phyloP scores from a whole-genome alignment of 2,888 invertebrate species.

The Epinotia bilunana region DNA sequence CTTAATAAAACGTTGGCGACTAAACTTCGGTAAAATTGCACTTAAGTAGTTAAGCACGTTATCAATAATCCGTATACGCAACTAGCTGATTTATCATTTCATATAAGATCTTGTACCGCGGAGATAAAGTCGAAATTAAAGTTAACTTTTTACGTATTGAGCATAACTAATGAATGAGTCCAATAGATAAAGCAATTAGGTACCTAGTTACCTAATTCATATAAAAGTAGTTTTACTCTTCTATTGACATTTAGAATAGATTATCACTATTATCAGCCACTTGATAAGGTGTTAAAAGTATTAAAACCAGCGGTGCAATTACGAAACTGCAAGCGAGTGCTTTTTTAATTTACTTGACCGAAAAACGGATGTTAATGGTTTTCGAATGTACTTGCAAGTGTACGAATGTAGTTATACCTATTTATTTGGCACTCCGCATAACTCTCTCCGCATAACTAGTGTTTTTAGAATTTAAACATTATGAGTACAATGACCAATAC shows the following conservation, averaged over 20 bases:
- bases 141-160: neutral
- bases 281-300: neutral
- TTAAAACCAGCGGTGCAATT: neutral
- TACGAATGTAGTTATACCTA: too few relatives aligned
- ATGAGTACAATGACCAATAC: neutral
- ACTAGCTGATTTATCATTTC: neutral
- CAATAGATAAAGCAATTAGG: slow-evolving; percentile 17
- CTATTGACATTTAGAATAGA: slow-evolving; percentile 1
- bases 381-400: too few relatives aligned
- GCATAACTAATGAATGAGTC: neutral
- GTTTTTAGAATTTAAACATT: too few relatives aligned
- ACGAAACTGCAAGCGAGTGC: neutral
- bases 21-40: slow-evolving; percentile 30
- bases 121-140: neutral
- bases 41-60: slow-evolving; percentile 15
- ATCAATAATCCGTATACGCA: neutral
- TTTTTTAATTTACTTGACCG: neutral
- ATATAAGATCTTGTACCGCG: neutral
- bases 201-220: neutral
- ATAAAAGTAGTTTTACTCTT: neutral
- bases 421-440: too few relatives aligned
- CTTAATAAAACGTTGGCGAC: slow-evolving; percentile 26
- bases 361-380: too few relatives aligned
- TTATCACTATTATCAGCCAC: neutral
- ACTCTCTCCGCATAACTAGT: too few relatives aligned